A percentile compares a stretch with the other conserved stretches of the same genome.
Evolutionary conservation across 2,113 vertebrate species (phyloP).

Genomic region (Lynx canadensis): DNA sequence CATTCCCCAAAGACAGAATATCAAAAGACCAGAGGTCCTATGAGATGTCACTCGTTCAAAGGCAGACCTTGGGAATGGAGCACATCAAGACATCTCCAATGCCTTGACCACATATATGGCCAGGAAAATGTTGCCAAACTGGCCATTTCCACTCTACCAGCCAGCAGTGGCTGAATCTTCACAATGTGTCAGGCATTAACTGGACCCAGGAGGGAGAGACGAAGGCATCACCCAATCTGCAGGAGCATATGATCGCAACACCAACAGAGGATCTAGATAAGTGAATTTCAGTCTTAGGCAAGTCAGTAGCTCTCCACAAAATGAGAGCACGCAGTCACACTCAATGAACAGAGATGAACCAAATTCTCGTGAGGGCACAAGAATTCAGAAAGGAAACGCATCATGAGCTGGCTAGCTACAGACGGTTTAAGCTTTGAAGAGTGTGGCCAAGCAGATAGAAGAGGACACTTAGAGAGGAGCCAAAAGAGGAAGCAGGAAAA

Average conservation of each 20-base stretch:
- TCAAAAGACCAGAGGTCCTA: conserved; percentile 43
- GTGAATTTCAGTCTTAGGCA: not conserved
- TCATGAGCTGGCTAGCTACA: not conserved
- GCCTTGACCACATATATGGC: not conserved
- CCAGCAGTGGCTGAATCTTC: not conserved
- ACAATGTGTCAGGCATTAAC: not conserved
- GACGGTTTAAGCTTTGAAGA: not conserved
- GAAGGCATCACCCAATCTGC: not conserved
- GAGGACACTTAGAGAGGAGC: not conserved
- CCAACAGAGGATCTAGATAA: not conserved
- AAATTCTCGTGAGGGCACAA: not conserved
- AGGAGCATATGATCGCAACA: not conserved
- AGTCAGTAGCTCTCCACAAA: not conserved
- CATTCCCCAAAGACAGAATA: conserved; percentile 49
- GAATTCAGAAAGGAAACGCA: not conserved
- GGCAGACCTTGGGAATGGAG: conserved; percentile 10
- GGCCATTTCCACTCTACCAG: not conserved
- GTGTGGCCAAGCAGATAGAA: not conserved
- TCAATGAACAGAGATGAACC: not conserved
- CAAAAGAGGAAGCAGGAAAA: not conserved
- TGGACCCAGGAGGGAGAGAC: not conserved
- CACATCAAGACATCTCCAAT: not conserved
- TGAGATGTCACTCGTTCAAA: not conserved
- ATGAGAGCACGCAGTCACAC: not conserved
- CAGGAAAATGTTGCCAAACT: not conserved